A percentile compares a stretch with the other conserved stretches of the same genome.
These are phyloP conservation scores for Motacilla alba DNA, from an alignment of 2,113 vertebrate species.

Conservation along the genomic window DNA sequence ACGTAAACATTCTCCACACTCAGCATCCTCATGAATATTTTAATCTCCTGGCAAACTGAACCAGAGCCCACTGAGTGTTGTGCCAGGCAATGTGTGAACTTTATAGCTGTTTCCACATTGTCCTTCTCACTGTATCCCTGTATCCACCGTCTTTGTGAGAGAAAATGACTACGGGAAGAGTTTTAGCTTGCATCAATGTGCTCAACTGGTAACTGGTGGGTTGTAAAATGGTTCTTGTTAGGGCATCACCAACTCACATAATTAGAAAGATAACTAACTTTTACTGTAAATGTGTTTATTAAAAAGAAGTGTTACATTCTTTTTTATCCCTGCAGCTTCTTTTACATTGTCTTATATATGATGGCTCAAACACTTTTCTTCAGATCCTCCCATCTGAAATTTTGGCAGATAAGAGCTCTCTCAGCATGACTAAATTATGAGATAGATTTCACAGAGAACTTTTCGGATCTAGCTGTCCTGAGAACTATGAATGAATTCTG, in stretches of 20 bases:
- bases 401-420: neutral
- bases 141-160: neutral
- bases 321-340: neutral
- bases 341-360: neutral
- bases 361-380: neutral
- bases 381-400: neutral
- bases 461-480: neutral
- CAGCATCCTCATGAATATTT: neutral
- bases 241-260: neutral
- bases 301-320: neutral
- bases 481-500: neutral
- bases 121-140: neutral
- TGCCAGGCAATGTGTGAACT: neutral
- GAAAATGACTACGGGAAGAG: neutral
- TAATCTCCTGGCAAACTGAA: neutral
- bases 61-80: neutral
- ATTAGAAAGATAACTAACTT: neutral
- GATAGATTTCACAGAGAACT: neutral
- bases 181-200: neutral
- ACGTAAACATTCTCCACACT: neutral
- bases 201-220: neutral
- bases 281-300: neutral
- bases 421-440: neutral
- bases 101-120: neutral
- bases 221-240: neutral